Conservation (phyloP, 2,113 vertebrate genomes). For the Lophius piscatorius region DNA sequence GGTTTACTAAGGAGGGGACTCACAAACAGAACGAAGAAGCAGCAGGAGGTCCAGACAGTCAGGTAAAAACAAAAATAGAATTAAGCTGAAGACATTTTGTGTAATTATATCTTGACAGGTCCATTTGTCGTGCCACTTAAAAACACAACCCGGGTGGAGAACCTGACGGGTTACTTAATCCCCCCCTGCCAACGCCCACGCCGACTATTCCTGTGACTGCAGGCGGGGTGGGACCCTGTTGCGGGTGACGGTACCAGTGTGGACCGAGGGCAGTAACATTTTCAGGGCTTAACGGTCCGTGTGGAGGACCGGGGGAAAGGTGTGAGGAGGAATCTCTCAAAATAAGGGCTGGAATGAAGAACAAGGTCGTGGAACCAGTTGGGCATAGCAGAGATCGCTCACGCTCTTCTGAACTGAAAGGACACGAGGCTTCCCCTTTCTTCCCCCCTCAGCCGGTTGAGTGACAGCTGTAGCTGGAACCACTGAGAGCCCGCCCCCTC, state of each 20-base stretch:
- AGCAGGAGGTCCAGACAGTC: no score
- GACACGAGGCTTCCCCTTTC: constrained; percentile 17
- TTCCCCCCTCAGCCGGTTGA: constrained; percentile 22
- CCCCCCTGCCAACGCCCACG: constrained; percentile 39
- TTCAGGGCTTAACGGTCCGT: constrained; percentile 25
- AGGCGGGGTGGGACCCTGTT: constrained; percentile 26
- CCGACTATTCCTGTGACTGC: constrained; percentile 22
- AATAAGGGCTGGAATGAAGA: constrained; percentile 22
- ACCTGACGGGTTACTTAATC: constrained; percentile 8
- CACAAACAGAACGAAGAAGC: no score
- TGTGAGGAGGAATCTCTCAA: constrained; percentile 9
- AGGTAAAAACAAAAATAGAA: no score
- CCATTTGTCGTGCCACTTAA: constrained; percentile 4
- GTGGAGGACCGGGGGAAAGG: constrained; percentile 20
- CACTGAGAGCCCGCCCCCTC: neutral
- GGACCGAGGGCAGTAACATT: constrained; percentile 42
- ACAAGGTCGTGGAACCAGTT: constrained; percentile 29
- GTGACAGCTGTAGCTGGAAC: constrained; percentile 18
- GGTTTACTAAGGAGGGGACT: no score
- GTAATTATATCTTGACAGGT: no score
- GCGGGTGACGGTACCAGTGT: constrained; percentile 52
- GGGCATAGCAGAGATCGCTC: constrained; percentile 17
- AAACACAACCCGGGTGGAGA: constrained; percentile 10
- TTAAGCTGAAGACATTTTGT: no score
- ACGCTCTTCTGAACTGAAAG: constrained; percentile 12